Base-by-base conservation (phyloP, 2,113 vertebrate genomes). In the Camelus bactrianus region DNA sequence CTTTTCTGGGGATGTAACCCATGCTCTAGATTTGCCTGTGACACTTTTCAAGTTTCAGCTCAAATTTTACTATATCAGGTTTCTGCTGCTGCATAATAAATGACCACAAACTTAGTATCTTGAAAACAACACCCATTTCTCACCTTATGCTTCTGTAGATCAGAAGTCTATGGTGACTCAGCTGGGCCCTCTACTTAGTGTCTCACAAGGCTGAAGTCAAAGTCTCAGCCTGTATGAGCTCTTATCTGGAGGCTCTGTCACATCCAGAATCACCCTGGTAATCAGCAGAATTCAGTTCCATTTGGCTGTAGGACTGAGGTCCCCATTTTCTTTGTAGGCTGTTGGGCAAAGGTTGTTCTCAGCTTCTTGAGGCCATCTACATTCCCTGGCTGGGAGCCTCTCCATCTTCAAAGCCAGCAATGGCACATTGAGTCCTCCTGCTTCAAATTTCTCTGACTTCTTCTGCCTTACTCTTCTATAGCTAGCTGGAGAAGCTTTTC, bases 371-470 rank as follows among this genome's bases (percentile, higher is more conserved):
- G 24, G 62, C 52, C 11, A 32, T 60, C 67, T 80, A 62, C n/a
- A 35, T 70, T 83, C 64, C 54, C 89, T 84, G 62, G 24, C 56
- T 94, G 48, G 11, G 35, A 28, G 65, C 24, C 54, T 54, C 64
- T 90, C 46, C 54, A 30, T 83, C 50, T 70, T 83, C n/a, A 30
- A 30, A 76, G 32, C 48, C 30, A 22, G 52, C 83, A 70, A 70
- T 38, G 89, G 22, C 35, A 69, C 35, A 38, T 1, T 30, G 19
- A 72, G 52, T 76, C 17, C 75, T 93, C n/a, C 58, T 76, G 69
- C 52, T 92, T 82, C 42, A 82, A 46, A 69, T 62, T 75, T 80
- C 81, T 92, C 69, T 79, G 83, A 83, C 35, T 92, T 89, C 30
- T 42, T 88, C 58, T 69, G 32, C 60, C 30, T 91, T 75, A 42